Evolutionary conservation across 2,888 invertebrate species (phyloP).

Genomic region (Epicampocera succincta): DNA sequence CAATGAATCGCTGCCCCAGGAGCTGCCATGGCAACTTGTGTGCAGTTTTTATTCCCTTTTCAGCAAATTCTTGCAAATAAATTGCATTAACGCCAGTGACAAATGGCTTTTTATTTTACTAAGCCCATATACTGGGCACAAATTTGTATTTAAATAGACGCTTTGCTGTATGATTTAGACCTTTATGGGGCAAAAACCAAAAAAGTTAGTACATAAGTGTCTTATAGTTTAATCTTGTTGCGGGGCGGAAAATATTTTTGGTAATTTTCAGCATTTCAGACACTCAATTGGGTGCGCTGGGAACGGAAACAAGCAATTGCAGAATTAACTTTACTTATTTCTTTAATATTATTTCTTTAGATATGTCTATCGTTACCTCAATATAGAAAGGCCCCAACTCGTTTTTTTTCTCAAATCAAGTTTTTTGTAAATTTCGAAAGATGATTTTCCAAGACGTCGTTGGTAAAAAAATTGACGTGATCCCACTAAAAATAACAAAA

Average conservation of each 20-base stretch:
- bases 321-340: background rate
- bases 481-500: too few relatives aligned
- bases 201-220: slow-evolving; percentile 7
- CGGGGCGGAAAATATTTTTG: slow-evolving; percentile 4
- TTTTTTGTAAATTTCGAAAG: too few relatives aligned
- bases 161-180: slow-evolving; percentile 30
- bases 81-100: slow-evolving; percentile 59
- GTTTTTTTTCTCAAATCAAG: too few relatives aligned
- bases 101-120: slow-evolving; percentile 38
- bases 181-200: slow-evolving; percentile 1
- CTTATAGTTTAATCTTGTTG: slow-evolving; percentile 10
- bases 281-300: background rate
- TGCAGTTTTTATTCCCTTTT: slow-evolving; percentile 42
- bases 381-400: too few relatives aligned
- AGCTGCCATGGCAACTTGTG: slow-evolving; percentile 24
- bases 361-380: too few relatives aligned
- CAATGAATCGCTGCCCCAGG: background rate
- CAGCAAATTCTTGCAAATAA: slow-evolving; percentile 25
- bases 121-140: background rate
- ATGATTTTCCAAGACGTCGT: too few relatives aligned
- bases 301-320: background rate
- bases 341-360: too few relatives aligned
- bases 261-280: background rate
- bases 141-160: background rate
- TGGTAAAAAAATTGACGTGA: too few relatives aligned